Evolutionary conservation across 2,797 vertebrate species (phyloP), one percentile per base, ranked within the genome.

Genomic region (Paramormyrops hopkinsi): DNA sequence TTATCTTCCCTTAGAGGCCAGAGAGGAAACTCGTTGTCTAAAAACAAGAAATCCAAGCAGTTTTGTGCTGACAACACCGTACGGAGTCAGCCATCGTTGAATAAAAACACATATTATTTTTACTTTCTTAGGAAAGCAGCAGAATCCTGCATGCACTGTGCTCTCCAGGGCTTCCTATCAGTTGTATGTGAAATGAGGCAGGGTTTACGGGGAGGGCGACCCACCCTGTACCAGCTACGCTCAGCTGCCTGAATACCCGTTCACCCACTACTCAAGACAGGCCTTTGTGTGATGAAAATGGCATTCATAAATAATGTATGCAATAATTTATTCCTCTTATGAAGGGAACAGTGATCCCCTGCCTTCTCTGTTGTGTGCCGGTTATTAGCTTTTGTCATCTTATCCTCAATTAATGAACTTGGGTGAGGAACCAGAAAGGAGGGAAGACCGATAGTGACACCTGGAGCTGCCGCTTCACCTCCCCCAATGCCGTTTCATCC

Each of bases 271-370:
- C 44, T n/a, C 54, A 65, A 22, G 22, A 51, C 9, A 8, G 48
- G 22, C 22, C 22, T 86, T 86, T 53, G 83, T 86, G 83, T 12
- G 22, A 51, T 14, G 48, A 54, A 88, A 88, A 79, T 25, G 29
- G 65, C 69, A 33, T 88, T 88, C 44, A 44, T 54, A 48, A 53
- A 88, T 69, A 88, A 88, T 76, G 29, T 50, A 86, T 53, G n/a
- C 48, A 22, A 44, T 82, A 82, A 82, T 33, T 88, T 54, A 19
- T 33, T 53, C 48, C 83, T 5, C 83, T 50, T 53, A 53, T 53
- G 50, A 88, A 79, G 76, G n/a, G 50, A 76, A 88, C 22, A 33
- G 48, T 88, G 29, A 76, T 29, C 48, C 88, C 65, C 65, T 86
- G 83, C 22, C 83, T 53, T 86, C 3, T 50, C 50, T 53, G 11